phyloP scores from a whole-genome alignment of 2,888 invertebrate genomes.

The Agrochola circellaris region DNA sequence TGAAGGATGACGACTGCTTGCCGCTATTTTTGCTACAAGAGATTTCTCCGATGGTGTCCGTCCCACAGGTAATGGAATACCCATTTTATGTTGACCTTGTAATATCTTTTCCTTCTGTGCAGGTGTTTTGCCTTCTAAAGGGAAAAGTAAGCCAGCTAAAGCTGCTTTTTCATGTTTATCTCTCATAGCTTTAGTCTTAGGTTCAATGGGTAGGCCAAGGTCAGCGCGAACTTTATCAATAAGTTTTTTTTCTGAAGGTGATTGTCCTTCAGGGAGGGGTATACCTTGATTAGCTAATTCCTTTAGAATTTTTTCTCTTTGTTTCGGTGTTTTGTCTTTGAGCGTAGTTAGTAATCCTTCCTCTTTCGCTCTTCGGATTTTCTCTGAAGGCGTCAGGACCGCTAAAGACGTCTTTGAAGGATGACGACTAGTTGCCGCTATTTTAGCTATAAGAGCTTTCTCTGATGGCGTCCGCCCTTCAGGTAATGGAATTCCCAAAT shows the following conservation, averaged over 20 bases:
- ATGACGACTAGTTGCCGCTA: slow-evolving; percentile 16
- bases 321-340: neutral
- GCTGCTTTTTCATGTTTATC: slow-evolving; percentile 16
- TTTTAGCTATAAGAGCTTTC: slow-evolving; percentile 62
- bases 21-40: slow-evolving; percentile 38
- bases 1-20: neutral
- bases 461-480: slow-evolving; percentile 55
- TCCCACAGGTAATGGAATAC: slow-evolving; percentile 48
- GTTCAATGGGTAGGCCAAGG: slow-evolving; percentile 2
- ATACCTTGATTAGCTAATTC: neutral
- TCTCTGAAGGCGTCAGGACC: neutral
- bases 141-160: neutral
- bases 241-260: neutral
- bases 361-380: slow-evolving; percentile 18
- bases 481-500: slow-evolving; percentile 45
- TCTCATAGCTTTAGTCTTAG: slow-evolving; percentile 2
- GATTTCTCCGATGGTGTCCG: slow-evolving; percentile 31
- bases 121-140: slow-evolving; percentile 18
- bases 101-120: slow-evolving; percentile 48
- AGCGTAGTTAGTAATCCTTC: slow-evolving; percentile 16
- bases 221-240: neutral
- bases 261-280: neutral
- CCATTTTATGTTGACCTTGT: slow-evolving; percentile 22
- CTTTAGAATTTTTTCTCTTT: neutral
- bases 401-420: neutral